Evolutionary conservation across 2,888 invertebrate genomes (phyloP), one percentile per base, ranked within the genome.

Genomic region (Leptopterna dolabrata): DNA sequence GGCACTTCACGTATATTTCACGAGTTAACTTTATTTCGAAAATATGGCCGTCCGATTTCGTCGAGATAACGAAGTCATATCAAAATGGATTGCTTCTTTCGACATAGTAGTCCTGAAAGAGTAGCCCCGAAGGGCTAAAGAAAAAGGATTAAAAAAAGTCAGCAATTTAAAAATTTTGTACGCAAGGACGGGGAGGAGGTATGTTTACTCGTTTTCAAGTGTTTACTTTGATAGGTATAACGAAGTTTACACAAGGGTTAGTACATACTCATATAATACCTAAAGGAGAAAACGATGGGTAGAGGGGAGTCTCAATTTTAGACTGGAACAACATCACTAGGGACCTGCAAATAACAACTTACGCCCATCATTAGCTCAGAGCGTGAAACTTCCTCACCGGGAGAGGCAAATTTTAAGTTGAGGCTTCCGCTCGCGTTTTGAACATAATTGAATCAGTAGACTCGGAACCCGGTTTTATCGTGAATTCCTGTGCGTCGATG

Each of bases 191-290:
- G 36, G 36, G 14, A 16, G 36, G 45, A 19, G 14, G 45, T n/a
- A n/a, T 81, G 51, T 81, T 81, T 27, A 29, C 55, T 81, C 81
- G 55, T 81, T 81, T 55, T 30, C 55, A 29, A 51, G 81, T 55
- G 29, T 55, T 55, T 55, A 81, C 43, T 81, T 55, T 30, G 24
- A 81, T 24, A 45, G 78, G 30, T 24, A 55, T 81, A 81, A 81
- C 81, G 81, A 81, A 55, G 81, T 81, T 81, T 81, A 55, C 81
- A 29, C 55, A 41, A 43, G 81, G 51, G 81, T 81, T 81, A 81
- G 81, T 81, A 55, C 55, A 19, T 78, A 81, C 30, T 76, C 73
- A 24, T 63, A 78, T 78, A 45, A 78, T 78, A 78, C 78, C 78
- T 36, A 27, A 11, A 41, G 43, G 76, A n/a, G 78, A 45, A 78